Percentiles rank a stretch among this genome's conserved stretches.
Conservation (phyloP, 2,797 vertebrate species). For the Enteromius trimaculatus region DNA sequence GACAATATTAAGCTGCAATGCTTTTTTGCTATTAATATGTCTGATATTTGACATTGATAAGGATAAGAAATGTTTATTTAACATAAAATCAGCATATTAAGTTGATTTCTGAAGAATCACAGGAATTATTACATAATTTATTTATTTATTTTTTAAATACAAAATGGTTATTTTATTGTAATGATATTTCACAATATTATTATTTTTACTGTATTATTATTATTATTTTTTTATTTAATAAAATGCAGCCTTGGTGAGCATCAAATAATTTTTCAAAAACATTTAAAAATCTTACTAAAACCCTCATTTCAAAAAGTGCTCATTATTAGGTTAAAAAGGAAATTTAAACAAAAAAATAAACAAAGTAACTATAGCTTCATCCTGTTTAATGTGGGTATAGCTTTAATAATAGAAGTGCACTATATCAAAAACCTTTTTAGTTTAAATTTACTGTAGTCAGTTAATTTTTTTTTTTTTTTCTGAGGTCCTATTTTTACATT, state of each 20-base stretch:
- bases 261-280: not conserved
- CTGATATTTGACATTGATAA: not conserved
- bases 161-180: not conserved
- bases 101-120: not conserved
- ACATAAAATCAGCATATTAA: not conserved
- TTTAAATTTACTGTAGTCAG: no score
- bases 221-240: not conserved
- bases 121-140: not conserved
- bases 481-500: not conserved
- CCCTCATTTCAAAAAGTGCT: not conserved
- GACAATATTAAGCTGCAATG: not conserved
- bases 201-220: not conserved
- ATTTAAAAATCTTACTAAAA: not conserved
- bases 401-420: not conserved
- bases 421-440: not conserved
- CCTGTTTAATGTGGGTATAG: not conserved
- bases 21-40: not conserved
- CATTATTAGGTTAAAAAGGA: no score
- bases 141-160: no score
- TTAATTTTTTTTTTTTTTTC: not conserved
- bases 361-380: not conserved
- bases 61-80: not conserved
- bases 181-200: not conserved
- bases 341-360: not conserved
- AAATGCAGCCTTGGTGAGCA: not conserved